Conservation (phyloP, 2,888 invertebrate species). For the Eremobia ochroleuca region DNA sequence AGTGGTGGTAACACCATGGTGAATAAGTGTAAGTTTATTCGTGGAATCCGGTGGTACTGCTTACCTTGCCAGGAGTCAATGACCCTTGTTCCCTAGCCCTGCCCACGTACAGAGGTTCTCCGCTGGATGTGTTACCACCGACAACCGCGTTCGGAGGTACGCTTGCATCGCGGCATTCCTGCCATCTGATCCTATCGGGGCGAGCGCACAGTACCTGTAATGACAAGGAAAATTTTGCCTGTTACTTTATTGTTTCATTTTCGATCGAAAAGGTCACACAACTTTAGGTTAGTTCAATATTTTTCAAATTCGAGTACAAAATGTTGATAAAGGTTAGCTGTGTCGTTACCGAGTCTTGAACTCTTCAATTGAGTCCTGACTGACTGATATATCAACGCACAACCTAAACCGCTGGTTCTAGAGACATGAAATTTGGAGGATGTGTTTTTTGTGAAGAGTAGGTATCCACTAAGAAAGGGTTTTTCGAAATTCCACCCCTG, state of each 20-base stretch:
- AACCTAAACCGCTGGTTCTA: no score
- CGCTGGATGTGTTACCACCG: slow-evolving; percentile 86
- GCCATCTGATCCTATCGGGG: slow-evolving; percentile 86
- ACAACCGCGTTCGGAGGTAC: slow-evolving; percentile 89
- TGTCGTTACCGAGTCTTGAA: no score
- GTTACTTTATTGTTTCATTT: neutral
- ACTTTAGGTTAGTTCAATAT: neutral
- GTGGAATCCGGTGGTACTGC: neutral
- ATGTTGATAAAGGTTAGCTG: neutral
- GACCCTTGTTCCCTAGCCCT: slow-evolving; percentile 90
- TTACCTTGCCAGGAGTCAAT: slow-evolving; percentile 91
- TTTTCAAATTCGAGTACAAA: neutral
- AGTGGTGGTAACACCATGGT: no score
- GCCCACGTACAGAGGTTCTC: slow-evolving; percentile 90
- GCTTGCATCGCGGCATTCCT: slow-evolving; percentile 81
- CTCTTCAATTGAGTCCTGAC: no score
- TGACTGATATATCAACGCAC: no score
- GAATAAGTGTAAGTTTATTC: neutral
- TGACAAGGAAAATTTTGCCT: neutral
- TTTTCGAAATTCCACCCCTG: no score
- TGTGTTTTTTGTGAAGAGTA: no score
- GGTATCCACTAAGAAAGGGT: no score
- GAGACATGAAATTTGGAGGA: no score
- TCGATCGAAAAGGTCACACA: no score
- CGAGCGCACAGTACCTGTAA: slow-evolving; percentile 84